phyloP scores from a whole-genome alignment of 2,888 invertebrate species.

The Synanthedon andrenaeformis region DNA sequence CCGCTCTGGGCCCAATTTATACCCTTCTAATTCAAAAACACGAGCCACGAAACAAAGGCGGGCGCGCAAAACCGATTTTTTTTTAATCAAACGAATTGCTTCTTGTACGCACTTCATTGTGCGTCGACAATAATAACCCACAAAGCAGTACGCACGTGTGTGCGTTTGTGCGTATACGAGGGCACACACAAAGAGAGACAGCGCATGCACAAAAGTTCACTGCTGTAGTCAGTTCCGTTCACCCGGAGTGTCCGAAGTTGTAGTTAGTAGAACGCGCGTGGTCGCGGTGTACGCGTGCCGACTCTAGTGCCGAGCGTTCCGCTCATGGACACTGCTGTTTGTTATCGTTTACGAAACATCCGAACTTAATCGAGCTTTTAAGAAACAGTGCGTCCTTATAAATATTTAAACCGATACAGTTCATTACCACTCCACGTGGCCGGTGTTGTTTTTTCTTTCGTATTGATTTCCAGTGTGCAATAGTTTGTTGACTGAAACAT shows the following conservation, averaged over 20 bases:
- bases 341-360: slow-evolving; percentile 46
- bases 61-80: slow-evolving; percentile 34
- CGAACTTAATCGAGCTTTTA: slow-evolving; percentile 29
- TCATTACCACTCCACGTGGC: slow-evolving; percentile 20
- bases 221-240: slow-evolving; percentile 26
- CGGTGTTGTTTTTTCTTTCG: slow-evolving; percentile 15
- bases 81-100: slow-evolving; percentile 44
- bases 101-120: slow-evolving; percentile 43
- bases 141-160: slow-evolving; percentile 38
- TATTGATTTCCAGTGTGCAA: slow-evolving; percentile 22
- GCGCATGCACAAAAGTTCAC: slow-evolving; percentile 42
- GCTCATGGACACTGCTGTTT: slow-evolving; percentile 33
- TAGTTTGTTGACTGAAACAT: slow-evolving; percentile 21
- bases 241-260: slow-evolving; percentile 42
- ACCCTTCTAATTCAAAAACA: slow-evolving; percentile 38
- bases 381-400: slow-evolving; percentile 30
- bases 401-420: slow-evolving; percentile 16
- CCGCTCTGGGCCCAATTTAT: slow-evolving; percentile 31
- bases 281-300: slow-evolving; percentile 27
- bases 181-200: slow-evolving; percentile 22
- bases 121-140: slow-evolving; percentile 53
- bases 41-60: slow-evolving; percentile 32
- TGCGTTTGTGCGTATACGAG: slow-evolving; percentile 12
- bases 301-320: slow-evolving; percentile 34
- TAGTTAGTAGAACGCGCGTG: slow-evolving; percentile 46